phyloP scores from a whole-genome alignment of 30 jellyfish, hydroid and myxozoan species.

The Chrysaora quinquecirrha region DNA sequence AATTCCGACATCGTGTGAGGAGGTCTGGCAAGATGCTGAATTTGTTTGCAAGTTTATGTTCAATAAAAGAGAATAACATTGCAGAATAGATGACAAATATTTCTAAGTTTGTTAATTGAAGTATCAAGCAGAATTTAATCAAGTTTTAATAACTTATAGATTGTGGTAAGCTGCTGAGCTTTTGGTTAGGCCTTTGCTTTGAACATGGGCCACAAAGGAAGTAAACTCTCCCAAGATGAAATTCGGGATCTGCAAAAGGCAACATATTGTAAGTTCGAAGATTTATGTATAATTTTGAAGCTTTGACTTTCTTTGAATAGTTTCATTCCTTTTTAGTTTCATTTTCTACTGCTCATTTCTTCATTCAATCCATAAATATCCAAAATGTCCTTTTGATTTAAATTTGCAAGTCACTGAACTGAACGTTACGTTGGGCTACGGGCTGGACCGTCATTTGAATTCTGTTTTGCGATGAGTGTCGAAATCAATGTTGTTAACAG shows the following conservation, averaged over 20 bases:
- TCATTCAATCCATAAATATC: no score
- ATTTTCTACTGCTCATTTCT: neutral
- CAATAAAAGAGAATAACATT: neutral
- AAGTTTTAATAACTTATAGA: no score
- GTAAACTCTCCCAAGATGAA: slow-evolving; percentile 89
- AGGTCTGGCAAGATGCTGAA: neutral
- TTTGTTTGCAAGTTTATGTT: neutral
- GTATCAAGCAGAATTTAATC: no score
- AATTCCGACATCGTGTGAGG: neutral
- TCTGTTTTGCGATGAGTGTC: no score
- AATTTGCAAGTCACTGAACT: no score
- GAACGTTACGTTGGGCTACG: no score
- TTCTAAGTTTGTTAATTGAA: neutral
- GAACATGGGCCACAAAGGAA: slow-evolving; percentile 94
- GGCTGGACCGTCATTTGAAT: no score
- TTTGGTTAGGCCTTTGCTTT: neutral
- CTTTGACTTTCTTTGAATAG: neutral
- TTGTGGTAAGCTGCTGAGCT: no score
- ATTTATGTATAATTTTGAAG: neutral
- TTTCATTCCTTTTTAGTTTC: neutral
- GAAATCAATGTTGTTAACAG: no score
- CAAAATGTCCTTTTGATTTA: no score
- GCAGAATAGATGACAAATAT: neutral
- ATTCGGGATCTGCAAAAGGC: slow-evolving; percentile 94
- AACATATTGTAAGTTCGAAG: slow-evolving; percentile 78